phyloP scores from a whole-genome alignment of 2,888 invertebrate genomes.

The Leptinotarsa haldemani region DNA sequence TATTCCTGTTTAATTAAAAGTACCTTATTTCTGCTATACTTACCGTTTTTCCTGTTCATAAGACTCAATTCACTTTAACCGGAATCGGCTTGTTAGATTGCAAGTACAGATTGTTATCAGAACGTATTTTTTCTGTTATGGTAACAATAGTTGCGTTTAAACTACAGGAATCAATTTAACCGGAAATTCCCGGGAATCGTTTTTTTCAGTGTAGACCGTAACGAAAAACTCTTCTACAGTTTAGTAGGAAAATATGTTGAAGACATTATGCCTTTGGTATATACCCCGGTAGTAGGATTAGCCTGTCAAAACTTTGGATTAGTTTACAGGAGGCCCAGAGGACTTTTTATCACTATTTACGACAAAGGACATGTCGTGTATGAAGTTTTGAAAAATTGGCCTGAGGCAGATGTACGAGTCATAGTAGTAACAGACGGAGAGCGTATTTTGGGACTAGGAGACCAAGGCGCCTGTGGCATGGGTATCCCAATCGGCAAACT shows the following conservation, averaged over 20 bases:
- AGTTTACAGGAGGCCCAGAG: conserved; percentile 90
- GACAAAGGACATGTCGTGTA: conserved; percentile 96
- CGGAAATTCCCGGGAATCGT: too few species aligned
- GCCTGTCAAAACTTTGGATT: conserved; percentile 98
- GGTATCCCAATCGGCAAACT: conserved; percentile 99
- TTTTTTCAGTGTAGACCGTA: too few species aligned
- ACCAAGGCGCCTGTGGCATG: conserved; percentile 98
- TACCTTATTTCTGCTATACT: too few species aligned
- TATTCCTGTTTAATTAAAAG: too few species aligned
- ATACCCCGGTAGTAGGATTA: conserved; percentile 97
- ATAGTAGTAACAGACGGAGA: conserved; percentile 98
- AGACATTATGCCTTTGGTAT: conserved; percentile 97
- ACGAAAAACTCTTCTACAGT: conserved; percentile 95
- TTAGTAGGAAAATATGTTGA: conserved; percentile 88
- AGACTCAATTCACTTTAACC: too few species aligned
- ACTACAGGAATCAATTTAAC: too few species aligned
- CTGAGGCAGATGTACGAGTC: conserved; percentile 86
- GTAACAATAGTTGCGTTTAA: too few species aligned
- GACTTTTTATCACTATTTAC: conserved; percentile 95
- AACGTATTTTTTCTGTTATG: too few species aligned
- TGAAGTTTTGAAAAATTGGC: conserved; percentile 94
- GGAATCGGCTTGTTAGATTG: too few species aligned
- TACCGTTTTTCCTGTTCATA: too few species aligned
- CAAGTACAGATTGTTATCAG: too few species aligned
- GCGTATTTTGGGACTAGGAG: conserved; percentile 96